Evolutionary conservation across 1,140 invertebrate species (phyloP).

Genomic region (Drosophila melanica): DNA sequence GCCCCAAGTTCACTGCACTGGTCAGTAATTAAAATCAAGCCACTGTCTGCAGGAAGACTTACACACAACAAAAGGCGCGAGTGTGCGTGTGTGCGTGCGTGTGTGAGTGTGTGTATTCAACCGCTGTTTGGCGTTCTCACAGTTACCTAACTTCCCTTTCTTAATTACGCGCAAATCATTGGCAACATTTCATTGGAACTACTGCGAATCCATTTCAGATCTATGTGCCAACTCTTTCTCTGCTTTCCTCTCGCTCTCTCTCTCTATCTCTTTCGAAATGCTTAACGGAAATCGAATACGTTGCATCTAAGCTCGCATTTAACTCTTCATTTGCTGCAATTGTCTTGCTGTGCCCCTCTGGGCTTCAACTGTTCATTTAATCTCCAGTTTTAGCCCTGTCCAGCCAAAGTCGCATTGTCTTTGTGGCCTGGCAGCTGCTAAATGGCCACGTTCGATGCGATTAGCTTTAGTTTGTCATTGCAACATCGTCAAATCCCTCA

Average conservation of each 20-base stretch:
- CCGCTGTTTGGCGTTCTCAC: slow-evolving; percentile 26
- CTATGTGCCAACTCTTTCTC: slow-evolving; percentile 11
- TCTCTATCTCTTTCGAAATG: slow-evolving; percentile 29
- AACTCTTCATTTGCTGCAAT: slow-evolving; percentile 62
- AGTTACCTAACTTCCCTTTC: slow-evolving; percentile 42
- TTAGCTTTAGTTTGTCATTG: slow-evolving; percentile 29
- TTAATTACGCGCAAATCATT: slow-evolving; percentile 44
- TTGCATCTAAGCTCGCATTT: slow-evolving; percentile 2
- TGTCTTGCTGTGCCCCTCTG: slow-evolving; percentile 33
- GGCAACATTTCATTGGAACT: slow-evolving; percentile 44
- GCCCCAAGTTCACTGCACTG: slow-evolving; percentile 63
- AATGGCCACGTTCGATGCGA: slow-evolving; percentile 31
- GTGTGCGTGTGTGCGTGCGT: slow-evolving; percentile 5
- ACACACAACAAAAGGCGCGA: background rate
- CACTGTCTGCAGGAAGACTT: slow-evolving; percentile 20
- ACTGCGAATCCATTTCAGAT: slow-evolving; percentile 55
- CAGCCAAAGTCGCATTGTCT: slow-evolving; percentile 16
- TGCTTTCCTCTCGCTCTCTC: slow-evolving; percentile 4
- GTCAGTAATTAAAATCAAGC: slow-evolving; percentile 65
- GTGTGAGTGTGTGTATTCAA: background rate
- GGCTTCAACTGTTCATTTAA: slow-evolving; percentile 47
- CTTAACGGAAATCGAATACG: slow-evolving; percentile 55
- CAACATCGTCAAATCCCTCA: slow-evolving; percentile 45
- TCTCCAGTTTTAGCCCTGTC: slow-evolving; percentile 33
- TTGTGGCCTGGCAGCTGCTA: slow-evolving; percentile 11